phyloP scores from a whole-genome alignment of 2,888 invertebrate genomes.

The Acholoe squamosa region DNA sequence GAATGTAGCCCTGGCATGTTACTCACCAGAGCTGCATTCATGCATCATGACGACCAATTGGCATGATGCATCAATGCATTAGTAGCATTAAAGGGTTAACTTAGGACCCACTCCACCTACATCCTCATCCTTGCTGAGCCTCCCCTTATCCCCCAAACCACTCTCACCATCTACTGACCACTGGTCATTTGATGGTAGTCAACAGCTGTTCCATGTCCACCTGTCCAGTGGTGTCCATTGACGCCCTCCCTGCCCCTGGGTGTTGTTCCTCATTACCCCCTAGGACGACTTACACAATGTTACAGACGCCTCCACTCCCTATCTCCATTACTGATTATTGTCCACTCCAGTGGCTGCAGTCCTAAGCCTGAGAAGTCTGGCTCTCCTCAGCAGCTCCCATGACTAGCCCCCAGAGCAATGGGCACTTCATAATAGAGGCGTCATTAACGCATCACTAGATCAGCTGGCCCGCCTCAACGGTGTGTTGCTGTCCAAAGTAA shows the following conservation, averaged over 20 bases:
- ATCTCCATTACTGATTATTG: slow-evolving; percentile 54
- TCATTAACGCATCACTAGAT: slow-evolving; percentile 43
- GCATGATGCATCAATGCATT: no score
- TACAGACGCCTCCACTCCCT: background rate
- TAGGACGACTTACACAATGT: slow-evolving; percentile 27
- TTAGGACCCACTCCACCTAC: background rate
- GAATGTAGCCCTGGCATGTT: no score
- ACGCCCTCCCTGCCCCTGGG: slow-evolving; percentile 9
- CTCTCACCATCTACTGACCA: background rate
- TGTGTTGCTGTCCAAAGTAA: slow-evolving; percentile 23
- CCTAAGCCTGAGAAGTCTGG: background rate
- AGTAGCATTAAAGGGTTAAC: no score
- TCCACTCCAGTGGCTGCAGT: background rate
- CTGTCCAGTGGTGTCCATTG: slow-evolving; percentile 42
- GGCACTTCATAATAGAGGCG: slow-evolving; percentile 51
- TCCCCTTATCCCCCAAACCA: background rate
- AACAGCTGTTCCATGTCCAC: slow-evolving; percentile 52
- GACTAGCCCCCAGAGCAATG: background rate
- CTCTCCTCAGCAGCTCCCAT: background rate
- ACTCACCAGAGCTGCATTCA: no score
- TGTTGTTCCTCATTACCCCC: slow-evolving; percentile 49
- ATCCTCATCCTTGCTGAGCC: slow-evolving; percentile 2
- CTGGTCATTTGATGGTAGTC: slow-evolving; percentile 31
- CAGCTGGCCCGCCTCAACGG: slow-evolving; percentile 14
- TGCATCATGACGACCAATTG: no score